Conservation (phyloP, 2,888 invertebrate species). For the Plusia festucae region DNA sequence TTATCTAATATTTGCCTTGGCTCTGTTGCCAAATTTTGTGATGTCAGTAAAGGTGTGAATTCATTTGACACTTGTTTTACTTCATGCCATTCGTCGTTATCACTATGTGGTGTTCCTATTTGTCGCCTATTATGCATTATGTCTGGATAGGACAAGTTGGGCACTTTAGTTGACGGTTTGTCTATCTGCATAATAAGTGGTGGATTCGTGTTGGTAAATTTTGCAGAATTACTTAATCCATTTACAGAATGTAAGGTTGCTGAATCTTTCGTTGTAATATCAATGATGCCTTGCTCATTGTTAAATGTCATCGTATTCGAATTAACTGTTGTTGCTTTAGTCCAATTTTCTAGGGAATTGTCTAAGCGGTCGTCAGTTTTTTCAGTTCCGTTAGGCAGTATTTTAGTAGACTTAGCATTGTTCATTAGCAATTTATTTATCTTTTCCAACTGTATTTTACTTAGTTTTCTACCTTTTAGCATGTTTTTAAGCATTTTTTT, state of each 20-base stretch:
- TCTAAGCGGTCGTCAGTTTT: neutral
- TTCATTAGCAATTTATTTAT: slow-evolving; percentile 21
- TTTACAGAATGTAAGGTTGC: neutral
- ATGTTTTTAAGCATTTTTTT: slow-evolving; percentile 10
- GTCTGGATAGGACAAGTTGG: slow-evolving; percentile 2
- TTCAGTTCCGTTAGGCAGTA: neutral
- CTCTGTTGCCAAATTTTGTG: neutral
- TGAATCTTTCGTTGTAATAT: neutral
- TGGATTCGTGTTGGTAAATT: neutral
- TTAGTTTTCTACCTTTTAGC: slow-evolving; percentile 9
- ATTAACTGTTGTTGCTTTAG: neutral
- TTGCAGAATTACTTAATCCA: neutral
- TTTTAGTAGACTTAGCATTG: slow-evolving; percentile 4
- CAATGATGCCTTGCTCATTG: neutral
- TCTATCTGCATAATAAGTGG: neutral
- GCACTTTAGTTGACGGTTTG: neutral
- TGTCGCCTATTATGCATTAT: slow-evolving; percentile 7
- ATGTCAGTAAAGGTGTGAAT: neutral
- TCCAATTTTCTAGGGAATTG: neutral
- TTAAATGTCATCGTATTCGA: neutral
- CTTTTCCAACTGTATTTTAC: slow-evolving; percentile 17
- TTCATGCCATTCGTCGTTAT: neutral
- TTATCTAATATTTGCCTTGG: neutral
- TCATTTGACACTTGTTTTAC: neutral
- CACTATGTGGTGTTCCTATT: neutral